These are phyloP conservation scores for Rhea pennata DNA, from an alignment of 2,113 vertebrate species.

Conservation along the genomic window DNA sequence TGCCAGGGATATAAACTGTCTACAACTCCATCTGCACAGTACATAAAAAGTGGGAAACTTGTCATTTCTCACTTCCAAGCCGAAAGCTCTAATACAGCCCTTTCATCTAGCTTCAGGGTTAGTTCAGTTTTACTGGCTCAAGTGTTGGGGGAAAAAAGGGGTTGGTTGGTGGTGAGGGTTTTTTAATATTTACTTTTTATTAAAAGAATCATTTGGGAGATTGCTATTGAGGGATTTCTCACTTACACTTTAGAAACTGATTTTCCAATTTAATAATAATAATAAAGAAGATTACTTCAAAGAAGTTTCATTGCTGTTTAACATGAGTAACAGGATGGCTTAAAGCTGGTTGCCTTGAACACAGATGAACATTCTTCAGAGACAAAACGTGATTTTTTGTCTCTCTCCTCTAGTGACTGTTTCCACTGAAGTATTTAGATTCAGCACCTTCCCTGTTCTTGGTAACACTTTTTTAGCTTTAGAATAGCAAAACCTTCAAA, in stretches of 20 bases:
- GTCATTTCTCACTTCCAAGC: background rate
- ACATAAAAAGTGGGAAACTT: background rate
- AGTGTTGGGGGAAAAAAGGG: background rate
- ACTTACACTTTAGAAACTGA: background rate
- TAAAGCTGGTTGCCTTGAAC: background rate
- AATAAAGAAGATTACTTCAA: background rate
- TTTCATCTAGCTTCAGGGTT: background rate
- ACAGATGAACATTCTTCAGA: background rate
- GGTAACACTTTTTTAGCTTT: background rate
- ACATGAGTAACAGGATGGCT: background rate
- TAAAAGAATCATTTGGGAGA: background rate
- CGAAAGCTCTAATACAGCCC: background rate
- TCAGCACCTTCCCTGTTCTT: background rate
- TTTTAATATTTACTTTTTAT: background rate
- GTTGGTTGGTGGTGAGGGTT: background rate
- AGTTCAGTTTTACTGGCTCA: background rate
- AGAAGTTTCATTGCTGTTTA: background rate
- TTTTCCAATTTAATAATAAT: background rate
- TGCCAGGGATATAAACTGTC: background rate
- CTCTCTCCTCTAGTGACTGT: background rate
- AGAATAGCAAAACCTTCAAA: background rate
- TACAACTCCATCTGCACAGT: background rate
- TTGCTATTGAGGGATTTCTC: background rate
- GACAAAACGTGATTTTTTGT: background rate
- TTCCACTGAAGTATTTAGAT: background rate